phyloP scores from a whole-genome alignment of 1,140 invertebrate species.

The Drosophila ironensis region DNA sequence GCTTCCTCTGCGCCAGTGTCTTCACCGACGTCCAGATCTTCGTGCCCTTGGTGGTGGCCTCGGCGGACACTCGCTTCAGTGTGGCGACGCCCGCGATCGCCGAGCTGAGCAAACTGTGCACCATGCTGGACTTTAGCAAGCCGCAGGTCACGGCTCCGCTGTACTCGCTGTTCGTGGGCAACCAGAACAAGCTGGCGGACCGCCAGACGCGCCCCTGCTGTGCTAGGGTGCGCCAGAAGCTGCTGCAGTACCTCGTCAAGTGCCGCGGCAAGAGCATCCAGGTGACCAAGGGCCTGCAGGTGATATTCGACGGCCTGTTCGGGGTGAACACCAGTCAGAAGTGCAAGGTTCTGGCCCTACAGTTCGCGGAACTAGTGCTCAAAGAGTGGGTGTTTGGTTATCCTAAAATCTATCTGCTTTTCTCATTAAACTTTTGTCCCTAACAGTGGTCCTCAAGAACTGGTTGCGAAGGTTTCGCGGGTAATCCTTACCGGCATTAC shows the following conservation, averaged over 20 bases:
- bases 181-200: constrained; percentile 82
- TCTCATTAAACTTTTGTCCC: neutral
- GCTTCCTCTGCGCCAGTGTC: constrained; percentile 90
- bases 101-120: constrained; percentile 82
- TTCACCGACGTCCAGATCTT: constrained; percentile 90
- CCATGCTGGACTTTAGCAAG: constrained; percentile 89
- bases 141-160: constrained; percentile 87
- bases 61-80: constrained; percentile 90
- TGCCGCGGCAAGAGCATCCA: constrained; percentile 90
- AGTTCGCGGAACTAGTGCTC: constrained; percentile 91
- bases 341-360: constrained; percentile 90
- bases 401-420: neutral
- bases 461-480: constrained; percentile 85
- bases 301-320: constrained; percentile 94
- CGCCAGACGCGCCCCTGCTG: constrained; percentile 88
- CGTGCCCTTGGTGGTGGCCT: constrained; percentile 90
- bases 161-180: constrained; percentile 90
- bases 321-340: constrained; percentile 91
- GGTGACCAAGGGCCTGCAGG: constrained; percentile 91
- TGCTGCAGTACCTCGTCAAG: constrained; percentile 92
- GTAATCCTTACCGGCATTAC: constrained; percentile 88
- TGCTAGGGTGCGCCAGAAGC: constrained; percentile 91
- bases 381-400: constrained; percentile 86
- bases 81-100: constrained; percentile 80
- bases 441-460: constrained; percentile 84